These are phyloP conservation scores for Poecilus cupreus DNA, from an alignment of 2,888 invertebrate genomes.

Conservation along the genomic window DNA sequence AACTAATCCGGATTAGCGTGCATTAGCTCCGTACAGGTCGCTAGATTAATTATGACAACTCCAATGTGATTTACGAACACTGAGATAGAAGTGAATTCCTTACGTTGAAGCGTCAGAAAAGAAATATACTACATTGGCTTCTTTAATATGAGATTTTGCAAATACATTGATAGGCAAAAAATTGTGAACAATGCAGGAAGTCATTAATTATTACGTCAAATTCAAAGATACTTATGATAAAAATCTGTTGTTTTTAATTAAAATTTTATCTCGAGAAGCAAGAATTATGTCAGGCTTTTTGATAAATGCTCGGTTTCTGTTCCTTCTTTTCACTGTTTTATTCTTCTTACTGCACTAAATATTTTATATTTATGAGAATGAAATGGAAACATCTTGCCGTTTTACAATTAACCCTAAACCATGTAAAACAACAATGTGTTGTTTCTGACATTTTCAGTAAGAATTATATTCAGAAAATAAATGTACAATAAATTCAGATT, in stretches of 20 bases:
- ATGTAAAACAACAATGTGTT: too few species aligned
- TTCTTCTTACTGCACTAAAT: slow-evolving; percentile 1
- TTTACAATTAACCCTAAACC: background rate
- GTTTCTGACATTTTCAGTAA: too few species aligned
- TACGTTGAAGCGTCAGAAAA: background rate
- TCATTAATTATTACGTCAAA: slow-evolving; percentile 51
- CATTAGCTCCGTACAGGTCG: slow-evolving; percentile 13
- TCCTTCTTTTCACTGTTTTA: slow-evolving; percentile 7
- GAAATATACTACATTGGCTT: background rate
- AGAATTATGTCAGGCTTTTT: slow-evolving; percentile 44
- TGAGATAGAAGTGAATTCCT: background rate
- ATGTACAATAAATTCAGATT: too few species aligned
- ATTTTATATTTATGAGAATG: slow-evolving; percentile 10
- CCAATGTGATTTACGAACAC: slow-evolving; percentile 21
- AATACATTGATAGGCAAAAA: slow-evolving; percentile 24
- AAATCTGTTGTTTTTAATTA: slow-evolving; percentile 56
- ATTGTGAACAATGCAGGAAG: background rate
- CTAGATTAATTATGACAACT: slow-evolving; percentile 27
- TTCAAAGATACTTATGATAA: slow-evolving; percentile 48
- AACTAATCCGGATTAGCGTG: slow-evolving; percentile 37
- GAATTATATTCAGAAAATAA: too few species aligned
- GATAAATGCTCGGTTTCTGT: slow-evolving; percentile 40
- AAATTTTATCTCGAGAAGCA: slow-evolving; percentile 45
- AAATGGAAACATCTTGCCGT: slow-evolving; percentile 7
- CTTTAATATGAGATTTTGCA: slow-evolving; percentile 1